Evolutionary conservation across 92 coral and sea anemone species (phyloP).

Genomic region (Bergia puertoricense): DNA sequence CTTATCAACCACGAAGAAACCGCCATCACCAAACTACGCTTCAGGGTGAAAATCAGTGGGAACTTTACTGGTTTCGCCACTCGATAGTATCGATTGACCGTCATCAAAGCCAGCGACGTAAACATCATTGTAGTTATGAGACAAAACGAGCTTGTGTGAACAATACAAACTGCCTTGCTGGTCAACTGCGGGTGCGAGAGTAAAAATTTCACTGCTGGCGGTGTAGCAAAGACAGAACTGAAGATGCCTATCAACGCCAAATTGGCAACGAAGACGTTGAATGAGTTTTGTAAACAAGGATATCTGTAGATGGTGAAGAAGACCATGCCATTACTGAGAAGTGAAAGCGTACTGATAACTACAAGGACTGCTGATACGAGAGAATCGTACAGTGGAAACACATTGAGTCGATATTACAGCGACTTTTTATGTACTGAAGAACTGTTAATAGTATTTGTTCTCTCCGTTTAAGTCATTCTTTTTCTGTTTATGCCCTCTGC

Average conservation of each 20-base stretch:
- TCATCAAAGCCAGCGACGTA: conserved; percentile 17
- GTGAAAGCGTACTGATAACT: neutral
- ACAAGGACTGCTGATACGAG: neutral
- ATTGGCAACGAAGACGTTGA: conserved; percentile 16
- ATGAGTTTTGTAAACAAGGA: neutral
- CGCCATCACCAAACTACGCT: neutral
- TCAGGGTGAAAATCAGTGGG: conserved; percentile 2
- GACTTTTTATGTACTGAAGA: too few species aligned
- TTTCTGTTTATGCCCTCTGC: too few species aligned
- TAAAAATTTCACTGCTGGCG: neutral
- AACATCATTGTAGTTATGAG: conserved; percentile 3
- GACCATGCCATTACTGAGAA: conserved; percentile 5
- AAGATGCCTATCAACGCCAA: conserved; percentile 7
- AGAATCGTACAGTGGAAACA: neutral
- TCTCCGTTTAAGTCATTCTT: too few species aligned
- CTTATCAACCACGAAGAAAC: neutral
- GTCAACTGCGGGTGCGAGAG: neutral
- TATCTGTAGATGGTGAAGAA: conserved; percentile 10
- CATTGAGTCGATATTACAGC: neutral
- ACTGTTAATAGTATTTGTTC: too few species aligned
- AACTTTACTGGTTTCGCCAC: conserved; percentile 9
- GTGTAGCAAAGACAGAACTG: conserved; percentile 2
- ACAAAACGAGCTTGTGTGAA: conserved; percentile 5
- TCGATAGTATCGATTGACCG: conserved; percentile 16
- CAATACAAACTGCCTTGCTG: conserved; percentile 7